phyloP scores from a whole-genome alignment of 2,888 invertebrate species.

The Tachina grossa region DNA sequence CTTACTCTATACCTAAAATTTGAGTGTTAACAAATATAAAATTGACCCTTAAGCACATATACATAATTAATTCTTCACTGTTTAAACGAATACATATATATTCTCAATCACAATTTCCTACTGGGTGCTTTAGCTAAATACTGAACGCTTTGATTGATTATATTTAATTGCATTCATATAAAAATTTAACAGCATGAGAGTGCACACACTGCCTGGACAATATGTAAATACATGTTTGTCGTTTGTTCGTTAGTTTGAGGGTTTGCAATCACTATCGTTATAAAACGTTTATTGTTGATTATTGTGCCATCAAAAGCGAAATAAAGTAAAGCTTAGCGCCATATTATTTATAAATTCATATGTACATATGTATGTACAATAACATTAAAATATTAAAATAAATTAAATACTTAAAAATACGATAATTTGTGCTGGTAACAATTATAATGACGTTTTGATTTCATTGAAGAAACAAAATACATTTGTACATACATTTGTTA shows the following conservation, averaged over 20 bases:
- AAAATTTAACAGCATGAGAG: conserved; percentile 1
- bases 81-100: background rate
- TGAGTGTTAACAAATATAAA: too few relatives aligned
- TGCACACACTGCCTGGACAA: background rate
- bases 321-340: conserved; percentile 62
- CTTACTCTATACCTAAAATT: too few relatives aligned
- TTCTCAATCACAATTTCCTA: conserved; percentile 19
- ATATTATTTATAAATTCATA: conserved; percentile 46
- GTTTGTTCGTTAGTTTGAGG: conserved; percentile 36
- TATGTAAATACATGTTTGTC: conserved; percentile 17
- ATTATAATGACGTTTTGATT: conserved; percentile 53
- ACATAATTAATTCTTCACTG: background rate
- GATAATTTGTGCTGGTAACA: conserved; percentile 27
- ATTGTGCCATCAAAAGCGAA: conserved; percentile 39
- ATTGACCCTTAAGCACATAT: too few relatives aligned
- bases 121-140: conserved; percentile 22
- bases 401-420: conserved; percentile 30
- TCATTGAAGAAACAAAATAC: conserved; percentile 1
- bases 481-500: background rate
- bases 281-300: conserved; percentile 50
- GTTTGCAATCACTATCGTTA: conserved; percentile 29
- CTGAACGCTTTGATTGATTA: conserved; percentile 63
- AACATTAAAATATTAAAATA: conserved; percentile 19
- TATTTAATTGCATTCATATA: conserved; percentile 58
- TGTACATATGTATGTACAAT: background rate